Evolutionary conservation across 2,797 vertebrate genomes (phyloP).

Genomic region (Leptodactylus fallax): DNA sequence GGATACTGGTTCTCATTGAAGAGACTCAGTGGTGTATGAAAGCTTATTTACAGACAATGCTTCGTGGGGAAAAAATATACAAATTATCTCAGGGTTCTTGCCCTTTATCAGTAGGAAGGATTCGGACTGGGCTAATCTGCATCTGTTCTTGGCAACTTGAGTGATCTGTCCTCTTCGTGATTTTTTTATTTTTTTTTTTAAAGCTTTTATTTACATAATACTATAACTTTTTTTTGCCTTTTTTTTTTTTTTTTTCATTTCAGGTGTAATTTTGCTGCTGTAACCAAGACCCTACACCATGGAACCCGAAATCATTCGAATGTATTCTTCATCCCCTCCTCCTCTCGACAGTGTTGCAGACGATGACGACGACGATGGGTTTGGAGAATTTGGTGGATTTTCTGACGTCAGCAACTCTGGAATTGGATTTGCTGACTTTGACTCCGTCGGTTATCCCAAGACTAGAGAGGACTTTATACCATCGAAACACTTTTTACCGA

Average conservation of each 20-base stretch:
- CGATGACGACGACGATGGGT: constrained; percentile 89
- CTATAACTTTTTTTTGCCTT: neutral
- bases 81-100: too few relatives aligned
- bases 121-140: neutral
- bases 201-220: neutral
- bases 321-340: constrained; percentile 88
- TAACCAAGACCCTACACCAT: constrained; percentile 73
- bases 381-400: constrained; percentile 88
- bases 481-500: constrained; percentile 78
- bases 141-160: too few relatives aligned
- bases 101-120: too few relatives aligned
- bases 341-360: constrained; percentile 87
- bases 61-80: too few relatives aligned
- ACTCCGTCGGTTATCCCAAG: constrained; percentile 72
- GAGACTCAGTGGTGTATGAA: too few relatives aligned
- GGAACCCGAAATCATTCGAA: constrained; percentile 89
- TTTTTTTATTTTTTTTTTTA: neutral
- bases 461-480: constrained; percentile 81
- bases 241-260: neutral
- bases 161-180: too few relatives aligned
- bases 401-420: constrained; percentile 77
- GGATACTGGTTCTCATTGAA: too few relatives aligned
- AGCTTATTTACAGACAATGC: too few relatives aligned
- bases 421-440: constrained; percentile 79
- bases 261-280: constrained; percentile 37